A percentile compares a stretch with the other conserved stretches of the same genome.
phyloP scores from a whole-genome alignment of 2,888 invertebrate species.

The Drosophila heteroneura region DNA sequence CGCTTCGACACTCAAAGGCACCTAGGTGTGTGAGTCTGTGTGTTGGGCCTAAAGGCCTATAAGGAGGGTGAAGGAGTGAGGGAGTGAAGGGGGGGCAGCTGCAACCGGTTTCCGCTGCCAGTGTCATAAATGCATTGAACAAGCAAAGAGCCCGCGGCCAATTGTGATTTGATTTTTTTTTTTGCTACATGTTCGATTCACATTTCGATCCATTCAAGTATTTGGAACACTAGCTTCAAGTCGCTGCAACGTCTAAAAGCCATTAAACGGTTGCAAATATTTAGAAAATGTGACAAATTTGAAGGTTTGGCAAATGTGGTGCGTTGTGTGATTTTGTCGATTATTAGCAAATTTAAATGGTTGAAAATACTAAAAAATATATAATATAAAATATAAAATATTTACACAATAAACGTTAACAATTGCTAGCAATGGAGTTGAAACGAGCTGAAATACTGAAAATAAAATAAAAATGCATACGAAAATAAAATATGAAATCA shows the following conservation, averaged over 20 bases:
- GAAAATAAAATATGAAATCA: neutral
- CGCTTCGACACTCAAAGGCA: conserved; percentile 44
- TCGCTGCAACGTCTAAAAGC: neutral
- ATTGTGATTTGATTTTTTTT: conserved; percentile 12
- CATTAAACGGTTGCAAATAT: conserved; percentile 20
- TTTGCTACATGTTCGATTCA: neutral
- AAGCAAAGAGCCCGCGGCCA: conserved; percentile 23
- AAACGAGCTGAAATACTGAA: neutral
- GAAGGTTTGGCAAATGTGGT: conserved; percentile 2
- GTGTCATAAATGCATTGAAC: conserved; percentile 30
- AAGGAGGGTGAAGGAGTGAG: neutral
- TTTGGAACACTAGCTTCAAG: conserved; percentile 34
- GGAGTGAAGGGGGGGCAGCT: conserved; percentile 34
- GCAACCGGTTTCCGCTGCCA: conserved; percentile 67
- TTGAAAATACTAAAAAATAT: neutral
- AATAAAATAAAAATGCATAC: neutral
- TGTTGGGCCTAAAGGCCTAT: conserved; percentile 24
- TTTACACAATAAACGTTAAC: neutral
- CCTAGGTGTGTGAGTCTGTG: conserved; percentile 22
- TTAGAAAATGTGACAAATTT: conserved; percentile 3
- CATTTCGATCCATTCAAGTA: conserved; percentile 13
- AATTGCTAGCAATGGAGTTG: neutral
- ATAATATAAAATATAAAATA: neutral
- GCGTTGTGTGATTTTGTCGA: neutral
- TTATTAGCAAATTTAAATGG: neutral